A percentile compares a stretch with the other conserved stretches of the same genome.
Evolutionary conservation across 2,113 vertebrate species (phyloP).

Genomic region (Irena cyanogastra): DNA sequence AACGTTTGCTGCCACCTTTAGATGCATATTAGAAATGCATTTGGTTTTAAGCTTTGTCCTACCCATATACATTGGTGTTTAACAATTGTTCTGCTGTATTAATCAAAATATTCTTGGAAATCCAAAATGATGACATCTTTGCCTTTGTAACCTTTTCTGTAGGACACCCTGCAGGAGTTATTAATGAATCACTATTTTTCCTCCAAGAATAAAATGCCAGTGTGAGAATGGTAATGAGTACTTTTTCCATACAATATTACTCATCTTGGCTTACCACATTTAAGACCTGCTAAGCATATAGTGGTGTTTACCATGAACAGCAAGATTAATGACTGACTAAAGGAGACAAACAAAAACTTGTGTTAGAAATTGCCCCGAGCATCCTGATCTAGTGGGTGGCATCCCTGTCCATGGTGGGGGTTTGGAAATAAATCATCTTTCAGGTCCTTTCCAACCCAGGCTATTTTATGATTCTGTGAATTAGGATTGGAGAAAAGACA

Average conservation of each 20-base stretch:
- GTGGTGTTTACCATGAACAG: neutral
- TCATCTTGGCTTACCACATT: neutral
- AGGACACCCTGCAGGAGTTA: neutral
- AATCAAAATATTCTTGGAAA: neutral
- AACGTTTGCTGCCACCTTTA: constrained; percentile 42
- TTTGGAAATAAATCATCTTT: neutral
- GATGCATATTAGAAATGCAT: neutral
- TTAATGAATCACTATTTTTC: neutral
- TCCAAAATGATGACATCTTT: neutral
- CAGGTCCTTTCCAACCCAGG: neutral
- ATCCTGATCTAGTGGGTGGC: neutral
- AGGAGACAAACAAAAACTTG: neutral
- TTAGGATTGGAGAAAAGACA: neutral
- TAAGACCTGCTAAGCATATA: neutral
- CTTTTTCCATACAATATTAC: neutral
- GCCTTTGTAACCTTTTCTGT: neutral
- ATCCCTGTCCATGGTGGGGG: neutral
- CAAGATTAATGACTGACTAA: neutral
- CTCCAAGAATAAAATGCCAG: neutral
- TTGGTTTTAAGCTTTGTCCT: neutral
- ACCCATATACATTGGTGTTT: neutral
- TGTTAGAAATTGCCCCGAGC: neutral
- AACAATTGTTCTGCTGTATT: neutral
- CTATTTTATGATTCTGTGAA: neutral
- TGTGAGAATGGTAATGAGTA: neutral